These are phyloP conservation scores for Strix occidentalis DNA, from an alignment of 2,797 vertebrate species.

Conservation along the genomic window DNA sequence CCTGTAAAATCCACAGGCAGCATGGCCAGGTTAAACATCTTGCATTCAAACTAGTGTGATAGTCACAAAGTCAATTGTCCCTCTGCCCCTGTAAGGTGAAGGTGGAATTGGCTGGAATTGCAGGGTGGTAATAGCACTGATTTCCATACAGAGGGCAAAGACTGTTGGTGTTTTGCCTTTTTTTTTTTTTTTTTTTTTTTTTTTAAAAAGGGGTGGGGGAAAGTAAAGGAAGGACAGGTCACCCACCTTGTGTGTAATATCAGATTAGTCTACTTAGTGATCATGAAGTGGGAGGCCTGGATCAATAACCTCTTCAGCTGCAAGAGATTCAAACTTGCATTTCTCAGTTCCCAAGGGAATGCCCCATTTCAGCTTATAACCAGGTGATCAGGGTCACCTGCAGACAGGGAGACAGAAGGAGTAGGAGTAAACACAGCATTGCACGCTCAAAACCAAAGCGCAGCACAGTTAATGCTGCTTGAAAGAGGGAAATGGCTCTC, in stretches of 20 bases:
- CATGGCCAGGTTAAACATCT: not conserved
- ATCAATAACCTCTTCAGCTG: not conserved
- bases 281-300: not conserved
- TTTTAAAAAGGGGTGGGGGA: accelerated
- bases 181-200: too few relatives aligned
- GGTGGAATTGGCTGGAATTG: not conserved
- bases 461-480: not conserved
- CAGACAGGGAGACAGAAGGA: not conserved
- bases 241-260: too few relatives aligned
- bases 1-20: not conserved
- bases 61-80: not conserved
- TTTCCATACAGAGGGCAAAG: not conserved
- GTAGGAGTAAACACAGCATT: not conserved
- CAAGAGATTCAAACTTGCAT: not conserved
- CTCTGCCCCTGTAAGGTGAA: not conserved
- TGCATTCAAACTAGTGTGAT: not conserved
- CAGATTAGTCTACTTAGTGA: not conserved
- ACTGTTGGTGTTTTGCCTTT: not conserved
- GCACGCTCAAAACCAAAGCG: not conserved
- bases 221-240: not conserved
- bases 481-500: not conserved
- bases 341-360: not conserved
- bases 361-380: not conserved
- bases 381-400: not conserved
- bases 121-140: too few relatives aligned